These are phyloP conservation scores for Colius striatus DNA, from an alignment of 2,113 vertebrate species.

Conservation along the genomic window DNA sequence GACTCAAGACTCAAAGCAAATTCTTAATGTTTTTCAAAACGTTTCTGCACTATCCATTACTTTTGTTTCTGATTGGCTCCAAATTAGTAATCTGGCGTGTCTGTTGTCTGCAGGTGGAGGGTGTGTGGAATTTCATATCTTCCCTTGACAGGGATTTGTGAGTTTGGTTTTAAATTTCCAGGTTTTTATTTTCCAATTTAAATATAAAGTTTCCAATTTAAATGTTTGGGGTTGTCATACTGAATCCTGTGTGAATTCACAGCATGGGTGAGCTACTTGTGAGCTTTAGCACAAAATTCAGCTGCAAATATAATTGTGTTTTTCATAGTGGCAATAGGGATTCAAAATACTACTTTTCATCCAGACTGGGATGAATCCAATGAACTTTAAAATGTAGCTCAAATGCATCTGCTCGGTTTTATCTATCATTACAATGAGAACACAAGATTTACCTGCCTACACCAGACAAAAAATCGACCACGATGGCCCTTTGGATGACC, in stretches of 20 bases:
- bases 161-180: neutral
- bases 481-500: neutral
- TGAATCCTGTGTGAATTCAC: neutral
- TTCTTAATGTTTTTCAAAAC: neutral
- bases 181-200: no score
- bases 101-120: neutral
- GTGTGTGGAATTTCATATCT: neutral
- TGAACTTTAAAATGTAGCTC: neutral
- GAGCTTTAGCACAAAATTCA: neutral
- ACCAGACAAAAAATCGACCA: neutral
- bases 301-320: neutral
- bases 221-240: neutral
- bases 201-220: neutral
- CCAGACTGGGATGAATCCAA: neutral
- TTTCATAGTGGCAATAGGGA: neutral
- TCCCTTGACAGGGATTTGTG: neutral
- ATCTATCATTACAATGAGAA: neutral
- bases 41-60: neutral
- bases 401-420: neutral
- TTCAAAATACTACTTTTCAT: neutral
- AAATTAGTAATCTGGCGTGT: neutral
- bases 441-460: neutral
- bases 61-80: neutral
- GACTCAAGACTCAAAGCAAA: neutral
- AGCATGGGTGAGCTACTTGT: fast-evolving